Evolutionary conservation across 2,113 vertebrate species (phyloP), one percentile per base, ranked within the genome.

Genomic region (Salvator merianae): DNA sequence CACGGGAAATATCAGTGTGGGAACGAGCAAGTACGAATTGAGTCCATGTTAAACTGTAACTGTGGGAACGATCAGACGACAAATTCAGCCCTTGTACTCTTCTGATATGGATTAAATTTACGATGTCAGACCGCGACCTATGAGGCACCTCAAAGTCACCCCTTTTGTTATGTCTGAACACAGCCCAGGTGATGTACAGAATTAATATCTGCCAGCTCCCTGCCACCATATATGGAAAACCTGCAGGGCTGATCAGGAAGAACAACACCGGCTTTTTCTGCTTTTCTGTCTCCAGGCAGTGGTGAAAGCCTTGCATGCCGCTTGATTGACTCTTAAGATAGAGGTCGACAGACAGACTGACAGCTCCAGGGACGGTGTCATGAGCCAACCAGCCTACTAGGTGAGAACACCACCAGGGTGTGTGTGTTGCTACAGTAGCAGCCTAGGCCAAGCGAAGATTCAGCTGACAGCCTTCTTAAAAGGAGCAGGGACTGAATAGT

Each of bases 371-470:
- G 76, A 75, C 89, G 68, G 87, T 22, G 77, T 30, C 76, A 69
- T 1, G 0, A 6, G 50, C 72, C 82, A 91, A 0, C 38, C 87
- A 68, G 72, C 47, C 66, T 43, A 0, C 75, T 2, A 71, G 66
- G 81, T 65, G 30, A 84, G 5, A 85, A 85, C 0, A 0, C 1
- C 79, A 85, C 88, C 79, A n/a, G n/a, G n/a, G n/a, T 72, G 50
- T 85, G 38, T 0, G 0, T 10, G 92, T 93, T 93, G 88, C 92
- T 88, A 94, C 93, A 90, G 93, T 6, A 93, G 88, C 93, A 80
- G 8, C 32, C n/a, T n/a, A n/a, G n/a, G n/a, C n/a, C n/a, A n/a
- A n/a, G n/a, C 89, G 78, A 89, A 86, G 88, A 88, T 90, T 86
- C 85, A 90, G 90, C 89, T 83, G 88, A 86, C 80, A 0, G 75